phyloP scores from a whole-genome alignment of 2,888 invertebrate species.

The Hirtodrosophila cameraria region DNA sequence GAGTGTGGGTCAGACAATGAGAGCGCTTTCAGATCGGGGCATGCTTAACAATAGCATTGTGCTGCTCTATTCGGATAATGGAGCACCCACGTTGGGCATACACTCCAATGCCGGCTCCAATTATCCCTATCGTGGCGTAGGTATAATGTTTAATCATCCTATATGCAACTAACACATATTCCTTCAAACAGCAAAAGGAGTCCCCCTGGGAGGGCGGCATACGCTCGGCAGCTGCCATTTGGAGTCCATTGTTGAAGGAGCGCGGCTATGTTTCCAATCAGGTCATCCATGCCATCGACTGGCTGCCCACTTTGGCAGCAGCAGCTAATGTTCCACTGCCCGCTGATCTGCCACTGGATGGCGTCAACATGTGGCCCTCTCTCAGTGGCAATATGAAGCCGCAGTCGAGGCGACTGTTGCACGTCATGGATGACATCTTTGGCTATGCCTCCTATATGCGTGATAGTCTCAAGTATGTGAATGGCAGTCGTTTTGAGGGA shows the following conservation, averaged over 20 bases:
- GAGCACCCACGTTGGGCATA: constrained; percentile 90
- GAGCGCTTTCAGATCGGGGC: constrained; percentile 87
- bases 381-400: constrained; percentile 84
- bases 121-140: constrained; percentile 91
- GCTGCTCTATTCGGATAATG: constrained; percentile 95
- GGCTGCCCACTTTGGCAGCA: constrained; percentile 90
- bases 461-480: constrained; percentile 79
- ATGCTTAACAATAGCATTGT: constrained; percentile 93
- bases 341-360: constrained; percentile 85
- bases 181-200: constrained; percentile 87
- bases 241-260: constrained; percentile 87
- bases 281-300: constrained; percentile 92
- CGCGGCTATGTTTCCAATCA: constrained; percentile 87
- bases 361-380: constrained; percentile 88
- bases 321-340: constrained; percentile 76
- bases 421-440: constrained; percentile 89
- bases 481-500: constrained; percentile 74
- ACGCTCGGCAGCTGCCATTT: constrained; percentile 90
- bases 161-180: no score
- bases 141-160: constrained; percentile 56
- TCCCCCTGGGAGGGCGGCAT: constrained; percentile 94
- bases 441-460: constrained; percentile 81
- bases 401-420: constrained; percentile 82
- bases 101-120: constrained; percentile 92
- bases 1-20: constrained; percentile 91